Evolutionary conservation across 2,797 vertebrate genomes (phyloP).

Genomic region (Gallinago solitaria): DNA sequence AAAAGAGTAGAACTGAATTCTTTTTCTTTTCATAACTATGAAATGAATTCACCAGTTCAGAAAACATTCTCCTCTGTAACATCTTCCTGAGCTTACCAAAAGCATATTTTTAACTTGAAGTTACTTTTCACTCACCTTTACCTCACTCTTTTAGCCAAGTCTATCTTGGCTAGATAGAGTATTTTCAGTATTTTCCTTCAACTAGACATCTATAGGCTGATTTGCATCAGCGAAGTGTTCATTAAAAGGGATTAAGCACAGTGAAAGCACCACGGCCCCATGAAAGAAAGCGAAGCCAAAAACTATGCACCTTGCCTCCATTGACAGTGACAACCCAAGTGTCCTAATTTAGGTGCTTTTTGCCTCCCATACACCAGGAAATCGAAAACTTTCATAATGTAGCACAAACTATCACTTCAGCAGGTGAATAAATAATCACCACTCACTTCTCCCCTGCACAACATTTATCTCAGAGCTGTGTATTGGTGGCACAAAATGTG

Average conservation of each 20-base stretch:
- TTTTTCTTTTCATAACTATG: background rate
- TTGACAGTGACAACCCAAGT: background rate
- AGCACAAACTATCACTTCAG: background rate
- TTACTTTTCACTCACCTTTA: background rate
- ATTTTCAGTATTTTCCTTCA: background rate
- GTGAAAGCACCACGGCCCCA: background rate
- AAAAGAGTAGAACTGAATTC: background rate
- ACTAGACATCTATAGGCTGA: background rate
- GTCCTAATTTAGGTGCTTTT: background rate
- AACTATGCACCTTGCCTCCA: background rate
- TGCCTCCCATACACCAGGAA: background rate
- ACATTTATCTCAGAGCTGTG: background rate
- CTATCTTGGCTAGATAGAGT: background rate
- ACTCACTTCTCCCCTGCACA: background rate
- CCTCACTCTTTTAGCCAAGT: background rate
- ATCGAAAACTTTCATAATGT: background rate
- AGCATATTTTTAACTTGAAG: background rate
- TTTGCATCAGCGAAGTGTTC: constrained; percentile 27
- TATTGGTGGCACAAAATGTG: background rate
- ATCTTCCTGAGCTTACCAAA: background rate
- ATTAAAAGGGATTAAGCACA: constrained; percentile 1
- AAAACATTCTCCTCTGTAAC: background rate
- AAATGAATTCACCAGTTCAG: background rate
- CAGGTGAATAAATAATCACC: background rate
- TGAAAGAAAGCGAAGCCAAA: background rate